Evolutionary conservation across 92 coral and sea anemone species (phyloP), one percentile per base, ranked within the genome.

Genomic region (Diadumene lineata): DNA sequence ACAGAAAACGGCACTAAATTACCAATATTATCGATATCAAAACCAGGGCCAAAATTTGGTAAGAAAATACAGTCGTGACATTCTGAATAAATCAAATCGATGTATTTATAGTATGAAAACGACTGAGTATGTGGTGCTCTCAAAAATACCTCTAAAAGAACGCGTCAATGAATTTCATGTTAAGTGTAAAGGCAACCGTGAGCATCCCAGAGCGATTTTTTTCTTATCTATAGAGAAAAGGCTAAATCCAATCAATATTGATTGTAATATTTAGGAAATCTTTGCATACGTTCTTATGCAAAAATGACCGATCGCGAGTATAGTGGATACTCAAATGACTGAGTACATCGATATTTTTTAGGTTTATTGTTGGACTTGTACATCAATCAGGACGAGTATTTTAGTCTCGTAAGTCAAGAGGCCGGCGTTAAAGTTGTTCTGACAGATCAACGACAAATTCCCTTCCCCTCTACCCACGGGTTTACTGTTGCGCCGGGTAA

Each of bases 391-490:
- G 73, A 29, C 1, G 93, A 93, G 60, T 93, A 93, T 73, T 75
- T 93, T 23, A 74, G 86, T 0, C 85, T 83, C 34, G 70, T 93
- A 23, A 90, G 91, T 56, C 89, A 87, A 56, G 98, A 92, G 72
- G 98, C 98, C 17, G 98, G 98, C 2, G 89, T 82, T 0, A 92
- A 92, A 30, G 86, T 93, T 34, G 73, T 90, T 16, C 86, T 93
- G 32, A 64, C 82, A 21, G 80, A 82, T 70, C 91, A 91, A 38
- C 76, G 85, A 7, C 88, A 85, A 63, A 83, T 87, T 31, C 91
- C 98, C 10, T 93, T 93, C 58, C 98, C 98, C 31, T 80, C 77
- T 24, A 82, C 84, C 44, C 93, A 93, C 29, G 98, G 98, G 43
- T 79, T 87, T 73, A 74, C 86, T 16, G 90, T 90, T 31, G 70